Conservation (phyloP, 2,888 invertebrate species). For the Spilarctia lutea region DNA sequence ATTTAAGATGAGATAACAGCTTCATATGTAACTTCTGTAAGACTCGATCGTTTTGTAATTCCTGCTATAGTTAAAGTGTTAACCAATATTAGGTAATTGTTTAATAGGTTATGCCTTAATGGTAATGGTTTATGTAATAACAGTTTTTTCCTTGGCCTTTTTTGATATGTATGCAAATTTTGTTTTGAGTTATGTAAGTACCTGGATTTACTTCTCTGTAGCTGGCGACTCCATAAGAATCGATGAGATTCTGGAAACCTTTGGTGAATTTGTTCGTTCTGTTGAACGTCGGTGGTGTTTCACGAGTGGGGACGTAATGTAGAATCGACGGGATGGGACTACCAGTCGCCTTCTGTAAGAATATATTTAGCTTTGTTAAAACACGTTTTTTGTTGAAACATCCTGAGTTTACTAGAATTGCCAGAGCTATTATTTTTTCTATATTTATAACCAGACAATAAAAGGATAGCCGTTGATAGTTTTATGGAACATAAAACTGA, state of each 20-base stretch:
- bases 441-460: constrained; percentile 6
- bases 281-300: constrained; percentile 93
- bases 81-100: too few relatives aligned
- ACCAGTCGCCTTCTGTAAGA: constrained; percentile 88
- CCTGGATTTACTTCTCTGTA: constrained; percentile 96
- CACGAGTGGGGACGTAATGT: constrained; percentile 91
- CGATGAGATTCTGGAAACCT: constrained; percentile 95
- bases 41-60: too few relatives aligned
- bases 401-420: neutral
- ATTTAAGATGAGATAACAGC: too few relatives aligned
- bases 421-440: neutral
- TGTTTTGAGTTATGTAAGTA: constrained; percentile 55
- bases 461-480: constrained; percentile 7
- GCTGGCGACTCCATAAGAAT: constrained; percentile 94
- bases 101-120: too few relatives aligned
- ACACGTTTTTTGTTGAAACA: neutral
- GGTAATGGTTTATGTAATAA: too few relatives aligned
- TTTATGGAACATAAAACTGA: constrained; percentile 20
- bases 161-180: neutral
- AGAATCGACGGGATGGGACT: constrained; percentile 94
- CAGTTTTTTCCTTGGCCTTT: too few relatives aligned
- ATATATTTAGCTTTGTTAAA: neutral
- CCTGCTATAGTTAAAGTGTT: too few relatives aligned
- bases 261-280: constrained; percentile 94
- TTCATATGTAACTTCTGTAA: too few relatives aligned